Evolutionary conservation across 2,797 vertebrate genomes (phyloP).

Genomic region (Labroides dimidiatus): DNA sequence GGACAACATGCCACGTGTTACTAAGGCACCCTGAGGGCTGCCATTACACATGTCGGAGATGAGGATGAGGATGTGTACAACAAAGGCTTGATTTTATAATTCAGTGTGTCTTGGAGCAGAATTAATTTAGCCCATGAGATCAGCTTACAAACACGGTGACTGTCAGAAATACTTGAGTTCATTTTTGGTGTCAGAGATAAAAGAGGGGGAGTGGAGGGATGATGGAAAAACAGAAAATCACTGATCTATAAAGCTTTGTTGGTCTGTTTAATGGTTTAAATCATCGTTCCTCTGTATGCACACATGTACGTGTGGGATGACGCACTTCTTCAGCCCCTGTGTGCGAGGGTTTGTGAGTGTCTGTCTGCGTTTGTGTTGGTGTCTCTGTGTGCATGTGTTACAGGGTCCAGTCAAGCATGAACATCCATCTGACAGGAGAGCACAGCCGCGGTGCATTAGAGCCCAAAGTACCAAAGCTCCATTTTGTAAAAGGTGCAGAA

Average conservation of each 20-base stretch:
- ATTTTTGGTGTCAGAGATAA: conserved; percentile 45
- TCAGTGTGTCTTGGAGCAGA: conserved; percentile 45
- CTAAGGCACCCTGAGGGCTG: conserved; percentile 47
- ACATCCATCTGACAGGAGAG: conserved; percentile 74
- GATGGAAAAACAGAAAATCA: conserved; percentile 5
- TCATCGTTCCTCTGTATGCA: conserved; percentile 14
- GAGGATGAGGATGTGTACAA: conserved; percentile 44
- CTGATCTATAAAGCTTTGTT: conserved; percentile 8
- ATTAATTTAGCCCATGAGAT: conserved; percentile 35
- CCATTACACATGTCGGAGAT: conserved; percentile 43
- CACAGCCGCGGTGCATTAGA: conserved; percentile 69
- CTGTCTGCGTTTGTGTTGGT: conserved; percentile 41
- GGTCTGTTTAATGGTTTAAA: conserved; percentile 14
- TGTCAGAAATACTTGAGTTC: conserved; percentile 22
- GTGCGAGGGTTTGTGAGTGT: conserved; percentile 35
- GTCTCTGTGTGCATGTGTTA: conserved; percentile 38
- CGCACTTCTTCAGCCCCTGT: conserved; percentile 28
- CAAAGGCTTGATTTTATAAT: conserved; percentile 56
- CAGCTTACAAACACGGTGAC: conserved; percentile 15
- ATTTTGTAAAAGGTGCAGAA: conserved; percentile 75
- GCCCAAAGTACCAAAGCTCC: conserved; percentile 71
- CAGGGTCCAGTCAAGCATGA: conserved; percentile 63
- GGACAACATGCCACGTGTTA: conserved; percentile 36
- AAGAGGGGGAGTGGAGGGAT: not conserved
- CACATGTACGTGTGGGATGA: conserved; percentile 26